phyloP scores from a whole-genome alignment of 35 echinoderm and acorn worm genomes.

The Hemicentrotus pulcherrimus region DNA sequence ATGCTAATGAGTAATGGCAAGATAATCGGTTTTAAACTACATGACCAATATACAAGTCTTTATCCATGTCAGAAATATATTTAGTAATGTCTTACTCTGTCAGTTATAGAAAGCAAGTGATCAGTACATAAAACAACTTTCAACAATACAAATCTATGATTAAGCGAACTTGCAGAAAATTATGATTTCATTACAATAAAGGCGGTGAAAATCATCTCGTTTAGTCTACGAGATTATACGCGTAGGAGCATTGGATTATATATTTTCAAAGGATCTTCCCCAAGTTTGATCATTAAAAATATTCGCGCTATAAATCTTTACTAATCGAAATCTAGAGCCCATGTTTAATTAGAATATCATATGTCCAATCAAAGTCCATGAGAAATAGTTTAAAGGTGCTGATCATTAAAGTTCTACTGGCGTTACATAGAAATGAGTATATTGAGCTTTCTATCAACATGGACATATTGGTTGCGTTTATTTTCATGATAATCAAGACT shows the following conservation, averaged over 20 bases:
- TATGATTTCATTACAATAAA: background rate
- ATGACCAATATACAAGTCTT: background rate
- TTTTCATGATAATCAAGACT: too few species aligned
- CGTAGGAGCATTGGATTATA: too few species aligned
- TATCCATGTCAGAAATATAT: too few species aligned
- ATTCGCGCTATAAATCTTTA: background rate
- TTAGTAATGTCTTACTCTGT: background rate
- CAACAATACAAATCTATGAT: background rate
- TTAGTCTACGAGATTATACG: too few species aligned
- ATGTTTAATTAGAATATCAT: background rate
- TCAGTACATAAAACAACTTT: background rate
- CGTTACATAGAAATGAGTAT: too few species aligned
- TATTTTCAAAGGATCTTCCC: too few species aligned
- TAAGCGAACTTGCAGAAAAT: background rate
- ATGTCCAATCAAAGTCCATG: background rate
- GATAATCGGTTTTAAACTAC: background rate
- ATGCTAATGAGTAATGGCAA: background rate
- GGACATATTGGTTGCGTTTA: too few species aligned
- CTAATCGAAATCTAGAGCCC: background rate
- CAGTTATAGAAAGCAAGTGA: background rate
- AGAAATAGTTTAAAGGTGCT: background rate
- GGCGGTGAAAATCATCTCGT: background rate
- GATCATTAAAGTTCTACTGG: too few species aligned
- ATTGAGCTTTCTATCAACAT: too few species aligned
- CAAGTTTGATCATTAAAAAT: too few species aligned